Percentiles rank a stretch among this genome's conserved stretches.
Evolutionary conservation across 2,888 invertebrate genomes (phyloP).

Genomic region (Pilophorus perplexus): DNA sequence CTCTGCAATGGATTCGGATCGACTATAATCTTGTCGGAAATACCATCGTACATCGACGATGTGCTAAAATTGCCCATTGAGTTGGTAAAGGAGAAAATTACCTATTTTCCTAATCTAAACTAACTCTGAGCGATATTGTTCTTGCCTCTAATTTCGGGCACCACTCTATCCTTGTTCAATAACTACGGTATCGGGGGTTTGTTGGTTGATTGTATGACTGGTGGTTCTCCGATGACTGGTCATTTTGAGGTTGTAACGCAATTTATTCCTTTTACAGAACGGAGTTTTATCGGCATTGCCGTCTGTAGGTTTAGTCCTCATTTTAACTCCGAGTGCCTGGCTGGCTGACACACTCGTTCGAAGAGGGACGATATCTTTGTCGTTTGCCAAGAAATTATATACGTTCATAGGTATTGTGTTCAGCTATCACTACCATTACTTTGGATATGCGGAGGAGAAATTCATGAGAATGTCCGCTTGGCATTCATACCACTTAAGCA

Average conservation of each 20-base stretch:
- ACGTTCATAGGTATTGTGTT: neutral
- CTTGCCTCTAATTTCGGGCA: no score
- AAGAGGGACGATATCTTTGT: neutral
- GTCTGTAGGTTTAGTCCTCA: neutral
- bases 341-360: neutral
- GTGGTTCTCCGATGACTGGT: no score
- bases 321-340: neutral
- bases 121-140: no score
- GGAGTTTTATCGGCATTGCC: neutral
- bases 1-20: neutral
- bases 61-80: neutral
- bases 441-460: no score
- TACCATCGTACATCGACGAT: constrained; percentile 3
- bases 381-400: neutral
- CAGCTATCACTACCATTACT: no score
- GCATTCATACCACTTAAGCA: no score
- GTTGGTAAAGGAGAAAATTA: neutral
- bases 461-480: no score
- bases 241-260: no score
- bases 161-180: no score
- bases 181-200: no score
- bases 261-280: neutral
- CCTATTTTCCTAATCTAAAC: no score
- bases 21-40: neutral
- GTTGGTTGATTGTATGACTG: no score